phyloP scores from a whole-genome alignment of 92 coral and sea anemone species.

The Epizoanthus scotinus region DNA sequence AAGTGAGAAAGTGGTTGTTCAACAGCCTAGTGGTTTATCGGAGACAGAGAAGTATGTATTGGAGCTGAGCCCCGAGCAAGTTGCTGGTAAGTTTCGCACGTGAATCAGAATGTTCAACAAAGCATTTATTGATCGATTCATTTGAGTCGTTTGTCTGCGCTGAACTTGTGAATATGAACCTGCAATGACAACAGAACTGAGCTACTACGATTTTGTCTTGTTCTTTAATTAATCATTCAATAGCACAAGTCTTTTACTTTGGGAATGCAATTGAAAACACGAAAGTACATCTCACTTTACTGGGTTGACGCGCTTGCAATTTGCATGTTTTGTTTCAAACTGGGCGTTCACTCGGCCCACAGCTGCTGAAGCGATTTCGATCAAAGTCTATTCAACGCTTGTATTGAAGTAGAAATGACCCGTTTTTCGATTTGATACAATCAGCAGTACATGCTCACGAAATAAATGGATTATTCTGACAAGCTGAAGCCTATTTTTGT shows the following conservation, averaged over 20 bases:
- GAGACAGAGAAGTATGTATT: constrained; percentile 39
- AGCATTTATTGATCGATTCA: not conserved
- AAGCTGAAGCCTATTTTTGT: no score
- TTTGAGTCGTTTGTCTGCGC: not conserved
- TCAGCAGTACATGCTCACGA: no score
- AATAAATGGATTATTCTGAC: no score
- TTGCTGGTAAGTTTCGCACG: constrained; percentile 23
- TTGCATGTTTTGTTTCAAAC: no score
- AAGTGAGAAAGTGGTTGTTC: constrained; percentile 28
- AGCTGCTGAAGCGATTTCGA: no score
- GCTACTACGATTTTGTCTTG: not conserved
- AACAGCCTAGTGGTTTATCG: constrained; percentile 14
- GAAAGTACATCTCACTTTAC: constrained; percentile 52
- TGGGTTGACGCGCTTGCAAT: not conserved
- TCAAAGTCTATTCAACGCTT: no score
- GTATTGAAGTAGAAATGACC: no score
- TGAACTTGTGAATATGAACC: not conserved
- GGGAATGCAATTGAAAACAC: not conserved
- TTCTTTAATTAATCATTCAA: not conserved
- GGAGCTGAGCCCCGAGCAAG: constrained; percentile 35
- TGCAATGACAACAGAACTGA: not conserved
- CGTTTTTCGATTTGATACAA: no score
- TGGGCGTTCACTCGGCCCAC: no score
- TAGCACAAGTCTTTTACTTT: not conserved
- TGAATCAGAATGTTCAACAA: no score